phyloP scores from a whole-genome alignment of 2,113 vertebrate genomes.

The Rhinolophus ferrumequinum region DNA sequence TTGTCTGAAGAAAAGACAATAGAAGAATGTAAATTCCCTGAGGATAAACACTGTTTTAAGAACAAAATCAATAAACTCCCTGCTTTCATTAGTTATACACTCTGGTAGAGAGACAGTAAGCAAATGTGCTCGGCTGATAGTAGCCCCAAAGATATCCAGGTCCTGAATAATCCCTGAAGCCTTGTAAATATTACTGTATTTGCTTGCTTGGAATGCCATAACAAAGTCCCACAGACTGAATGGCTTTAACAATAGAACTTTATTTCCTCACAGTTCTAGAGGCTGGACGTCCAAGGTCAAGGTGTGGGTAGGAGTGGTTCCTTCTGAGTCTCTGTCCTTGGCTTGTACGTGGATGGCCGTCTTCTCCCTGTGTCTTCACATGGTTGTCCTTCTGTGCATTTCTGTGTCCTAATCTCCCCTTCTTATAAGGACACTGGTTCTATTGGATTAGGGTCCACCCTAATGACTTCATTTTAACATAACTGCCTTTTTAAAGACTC shows the following conservation, averaged over 20 bases:
- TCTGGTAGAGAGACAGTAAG: background rate
- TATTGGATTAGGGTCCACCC: background rate
- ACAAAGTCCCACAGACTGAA: background rate
- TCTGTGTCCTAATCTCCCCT: background rate
- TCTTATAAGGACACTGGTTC: background rate
- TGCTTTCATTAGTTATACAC: background rate
- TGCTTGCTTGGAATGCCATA: background rate
- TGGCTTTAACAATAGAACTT: background rate
- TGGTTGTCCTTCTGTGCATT: background rate
- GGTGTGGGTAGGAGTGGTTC: background rate
- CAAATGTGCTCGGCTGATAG: background rate
- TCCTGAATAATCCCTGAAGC: background rate
- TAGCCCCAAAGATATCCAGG: background rate
- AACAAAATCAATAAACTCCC: background rate
- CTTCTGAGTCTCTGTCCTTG: background rate
- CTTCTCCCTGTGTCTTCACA: background rate
- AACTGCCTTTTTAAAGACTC: background rate
- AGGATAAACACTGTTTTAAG: background rate
- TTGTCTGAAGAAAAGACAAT: no score
- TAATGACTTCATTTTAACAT: background rate
- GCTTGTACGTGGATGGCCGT: accelerated
- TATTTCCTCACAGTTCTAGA: background rate
- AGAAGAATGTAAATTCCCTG: background rate
- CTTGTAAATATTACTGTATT: background rate
- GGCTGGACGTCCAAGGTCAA: background rate